Conservation (phyloP, 2,888 invertebrate genomes). For the Auanema sp. region DNA sequence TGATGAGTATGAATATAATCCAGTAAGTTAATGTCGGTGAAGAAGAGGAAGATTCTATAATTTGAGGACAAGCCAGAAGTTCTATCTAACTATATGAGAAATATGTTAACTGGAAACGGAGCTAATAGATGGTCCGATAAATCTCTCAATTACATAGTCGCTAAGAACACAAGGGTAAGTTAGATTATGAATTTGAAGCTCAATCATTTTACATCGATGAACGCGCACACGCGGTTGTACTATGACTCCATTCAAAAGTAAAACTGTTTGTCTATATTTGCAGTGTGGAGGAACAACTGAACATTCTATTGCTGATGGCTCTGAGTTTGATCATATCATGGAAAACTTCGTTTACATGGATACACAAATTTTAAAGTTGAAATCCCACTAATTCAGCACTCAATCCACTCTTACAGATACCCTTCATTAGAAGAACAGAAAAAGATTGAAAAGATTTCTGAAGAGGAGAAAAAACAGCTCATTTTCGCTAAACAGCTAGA, state of each 20-base stretch:
- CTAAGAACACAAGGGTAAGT: constrained; percentile 41
- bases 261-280: neutral
- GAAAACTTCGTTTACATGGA: constrained; percentile 55
- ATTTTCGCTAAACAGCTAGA: constrained; percentile 42
- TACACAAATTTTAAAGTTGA: constrained; percentile 31
- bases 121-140: constrained; percentile 58
- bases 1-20: constrained; percentile 44
- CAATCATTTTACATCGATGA: neutral
- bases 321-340: constrained; percentile 58
- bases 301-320: constrained; percentile 55
- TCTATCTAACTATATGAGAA: constrained; percentile 42
- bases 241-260: neutral
- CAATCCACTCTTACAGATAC: constrained; percentile 21
- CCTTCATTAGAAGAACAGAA: constrained; percentile 36
- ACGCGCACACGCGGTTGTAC: neutral
- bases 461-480: constrained; percentile 24
- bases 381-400: too few species aligned
- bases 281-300: constrained; percentile 55
- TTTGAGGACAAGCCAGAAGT: constrained; percentile 40
- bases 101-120: constrained; percentile 53
- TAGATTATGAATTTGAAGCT: neutral
- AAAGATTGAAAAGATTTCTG: constrained; percentile 23
- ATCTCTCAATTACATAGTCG: constrained; percentile 51
- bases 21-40: constrained; percentile 12
- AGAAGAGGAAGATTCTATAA: neutral